Evolutionary conservation across 2,113 vertebrate genomes (phyloP).

Genomic region (Ictidomys tridecemlineatus): DNA sequence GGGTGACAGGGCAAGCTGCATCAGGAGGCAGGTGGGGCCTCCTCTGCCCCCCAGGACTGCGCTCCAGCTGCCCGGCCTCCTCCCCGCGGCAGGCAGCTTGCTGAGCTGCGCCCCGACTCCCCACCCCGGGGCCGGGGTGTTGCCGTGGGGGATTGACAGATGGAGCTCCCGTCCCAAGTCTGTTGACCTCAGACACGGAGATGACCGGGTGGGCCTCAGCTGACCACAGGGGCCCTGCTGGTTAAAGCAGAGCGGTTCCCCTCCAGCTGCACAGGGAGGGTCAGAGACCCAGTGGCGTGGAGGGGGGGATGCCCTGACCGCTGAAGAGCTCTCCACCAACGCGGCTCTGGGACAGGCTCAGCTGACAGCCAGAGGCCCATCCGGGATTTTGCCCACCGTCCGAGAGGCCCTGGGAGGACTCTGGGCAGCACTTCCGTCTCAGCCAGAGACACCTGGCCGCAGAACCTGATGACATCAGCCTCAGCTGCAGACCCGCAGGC

Average conservation of each 20-base stretch:
- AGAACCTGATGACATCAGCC: background rate
- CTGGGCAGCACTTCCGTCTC: background rate
- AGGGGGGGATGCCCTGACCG: background rate
- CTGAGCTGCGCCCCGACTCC: background rate
- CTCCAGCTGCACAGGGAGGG: background rate
- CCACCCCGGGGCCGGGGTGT: background rate
- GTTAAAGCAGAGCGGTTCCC: too few relatives aligned
- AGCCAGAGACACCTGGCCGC: background rate
- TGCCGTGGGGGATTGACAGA: background rate
- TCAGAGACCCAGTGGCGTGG: accelerated
- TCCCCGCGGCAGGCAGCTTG: background rate
- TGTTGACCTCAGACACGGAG: background rate
- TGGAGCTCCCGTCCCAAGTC: background rate
- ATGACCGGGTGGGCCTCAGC: too few relatives aligned
- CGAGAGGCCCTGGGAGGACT: background rate
- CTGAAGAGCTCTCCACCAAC: accelerated
- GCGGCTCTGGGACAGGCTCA: too few relatives aligned
- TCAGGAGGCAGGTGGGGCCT: background rate
- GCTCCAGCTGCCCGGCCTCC: background rate
- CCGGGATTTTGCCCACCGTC: background rate
- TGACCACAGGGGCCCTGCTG: background rate
- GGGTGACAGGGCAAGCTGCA: background rate
- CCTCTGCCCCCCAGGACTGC: background rate
- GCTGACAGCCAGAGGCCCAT: background rate
- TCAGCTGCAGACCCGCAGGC: background rate